Evolutionary conservation across 2,113 vertebrate species (phyloP).

Genomic region (Tyto alba): DNA sequence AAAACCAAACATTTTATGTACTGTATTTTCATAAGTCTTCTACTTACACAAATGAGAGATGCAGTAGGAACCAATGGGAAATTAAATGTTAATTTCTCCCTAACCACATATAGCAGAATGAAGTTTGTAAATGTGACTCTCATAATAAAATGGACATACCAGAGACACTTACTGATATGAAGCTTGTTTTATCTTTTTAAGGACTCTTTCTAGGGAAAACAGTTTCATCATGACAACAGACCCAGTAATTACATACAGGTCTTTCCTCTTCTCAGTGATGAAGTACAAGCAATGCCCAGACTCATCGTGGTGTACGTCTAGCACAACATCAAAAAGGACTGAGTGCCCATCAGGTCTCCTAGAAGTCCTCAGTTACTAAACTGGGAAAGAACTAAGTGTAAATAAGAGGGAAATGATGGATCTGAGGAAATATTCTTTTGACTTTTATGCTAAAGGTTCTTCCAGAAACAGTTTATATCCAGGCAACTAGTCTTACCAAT

Average conservation of each 20-base stretch:
- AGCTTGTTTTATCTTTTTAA: background rate
- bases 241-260: background rate
- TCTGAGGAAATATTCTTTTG: slow-evolving; percentile 28
- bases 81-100: background rate
- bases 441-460: slow-evolving; percentile 11
- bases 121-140: background rate
- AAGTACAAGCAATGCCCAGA: background rate
- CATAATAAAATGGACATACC: background rate
- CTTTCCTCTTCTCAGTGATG: background rate
- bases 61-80: background rate
- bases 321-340: background rate
- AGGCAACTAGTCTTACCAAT: background rate
- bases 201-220: background rate
- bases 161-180: background rate
- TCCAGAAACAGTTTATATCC: slow-evolving; percentile 19
- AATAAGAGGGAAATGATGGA: slow-evolving; percentile 10
- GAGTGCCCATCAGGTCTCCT: background rate
- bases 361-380: background rate
- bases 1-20: rapidly evolving
- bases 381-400: background rate
- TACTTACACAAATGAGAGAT: background rate
- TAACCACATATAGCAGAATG: background rate
- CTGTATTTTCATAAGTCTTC: background rate
- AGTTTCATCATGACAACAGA: background rate
- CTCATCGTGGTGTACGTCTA: background rate